Evolutionary conservation across 2,888 invertebrate species (phyloP).

Genomic region (Campoletis raptor): DNA sequence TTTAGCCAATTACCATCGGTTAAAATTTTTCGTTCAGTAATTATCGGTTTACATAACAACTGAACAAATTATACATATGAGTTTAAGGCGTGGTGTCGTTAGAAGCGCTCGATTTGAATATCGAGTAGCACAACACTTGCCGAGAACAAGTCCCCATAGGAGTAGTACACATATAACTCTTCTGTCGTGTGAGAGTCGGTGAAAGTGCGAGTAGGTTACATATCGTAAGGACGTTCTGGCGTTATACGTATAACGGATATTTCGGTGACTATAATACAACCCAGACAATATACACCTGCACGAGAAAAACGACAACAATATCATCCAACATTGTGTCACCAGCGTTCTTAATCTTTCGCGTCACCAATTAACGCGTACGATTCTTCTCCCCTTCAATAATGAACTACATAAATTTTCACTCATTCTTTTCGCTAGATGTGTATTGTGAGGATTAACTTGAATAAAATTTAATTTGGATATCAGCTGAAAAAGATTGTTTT

Average conservation of each 20-base stretch:
- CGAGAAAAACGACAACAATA: neutral
- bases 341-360: neutral
- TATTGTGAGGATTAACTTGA: neutral
- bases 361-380: neutral
- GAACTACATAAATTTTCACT: neutral
- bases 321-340: neutral
- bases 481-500: neutral
- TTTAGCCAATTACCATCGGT: neutral
- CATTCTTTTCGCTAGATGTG: neutral
- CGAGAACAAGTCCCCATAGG: conserved; percentile 4
- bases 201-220: conserved; percentile 61
- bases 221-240: conserved; percentile 59
- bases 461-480: neutral
- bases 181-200: conserved; percentile 50
- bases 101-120: conserved; percentile 41
- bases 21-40: conserved; percentile 32
- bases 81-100: conserved; percentile 1
- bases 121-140: conserved; percentile 30
- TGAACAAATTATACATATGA: neutral
- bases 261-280: conserved; percentile 17
- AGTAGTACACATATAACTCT: neutral
- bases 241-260: conserved; percentile 28
- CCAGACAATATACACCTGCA: conserved; percentile 17
- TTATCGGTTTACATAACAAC: neutral
- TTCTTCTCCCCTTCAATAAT: neutral